phyloP scores from a whole-genome alignment of 2,797 vertebrate genomes.

The Crax fasciolata region DNA sequence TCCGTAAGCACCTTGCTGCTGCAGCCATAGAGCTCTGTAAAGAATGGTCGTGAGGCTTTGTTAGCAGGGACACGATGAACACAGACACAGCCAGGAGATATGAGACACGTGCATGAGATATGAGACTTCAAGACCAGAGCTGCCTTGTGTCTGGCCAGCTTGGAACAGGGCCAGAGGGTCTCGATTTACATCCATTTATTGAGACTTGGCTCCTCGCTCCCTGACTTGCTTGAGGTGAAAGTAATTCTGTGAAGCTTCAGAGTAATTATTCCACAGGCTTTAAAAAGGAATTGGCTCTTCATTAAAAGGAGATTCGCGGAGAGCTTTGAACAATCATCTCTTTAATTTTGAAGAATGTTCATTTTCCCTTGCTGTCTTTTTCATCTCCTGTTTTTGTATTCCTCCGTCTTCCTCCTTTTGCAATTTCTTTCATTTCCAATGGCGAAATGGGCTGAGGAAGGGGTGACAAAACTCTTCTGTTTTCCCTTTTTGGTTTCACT shows the following conservation, averaged over 20 bases:
- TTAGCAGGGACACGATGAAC: not conserved
- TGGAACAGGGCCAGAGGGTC: constrained; percentile 25
- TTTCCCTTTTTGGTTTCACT: not conserved
- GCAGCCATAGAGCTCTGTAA: accelerated
- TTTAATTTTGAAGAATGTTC: not conserved
- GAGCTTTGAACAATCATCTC: not conserved
- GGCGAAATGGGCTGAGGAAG: not conserved
- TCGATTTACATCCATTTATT: constrained; percentile 30
- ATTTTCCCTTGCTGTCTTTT: not conserved
- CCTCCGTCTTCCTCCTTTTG: not conserved
- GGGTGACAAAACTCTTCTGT: not conserved
- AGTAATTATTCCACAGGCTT: not conserved
- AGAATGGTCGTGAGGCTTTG: not conserved
- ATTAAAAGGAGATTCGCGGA: not conserved
- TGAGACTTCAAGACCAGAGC: constrained; percentile 39
- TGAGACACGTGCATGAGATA: not conserved
- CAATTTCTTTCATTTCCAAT: not conserved
- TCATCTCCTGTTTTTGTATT: not conserved
- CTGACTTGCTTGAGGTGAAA: constrained; percentile 36
- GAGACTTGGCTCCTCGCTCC: constrained; percentile 18
- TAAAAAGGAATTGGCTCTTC: not conserved
- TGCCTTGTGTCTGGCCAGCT: constrained; percentile 51
- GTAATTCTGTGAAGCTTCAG: not conserved
- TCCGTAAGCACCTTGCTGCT: not conserved
- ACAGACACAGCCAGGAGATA: not conserved